Percentiles rank a stretch among this genome's conserved stretches.
Evolutionary conservation across 1,140 invertebrate species (phyloP).

Genomic region (Acromyrmex charruanus): DNA sequence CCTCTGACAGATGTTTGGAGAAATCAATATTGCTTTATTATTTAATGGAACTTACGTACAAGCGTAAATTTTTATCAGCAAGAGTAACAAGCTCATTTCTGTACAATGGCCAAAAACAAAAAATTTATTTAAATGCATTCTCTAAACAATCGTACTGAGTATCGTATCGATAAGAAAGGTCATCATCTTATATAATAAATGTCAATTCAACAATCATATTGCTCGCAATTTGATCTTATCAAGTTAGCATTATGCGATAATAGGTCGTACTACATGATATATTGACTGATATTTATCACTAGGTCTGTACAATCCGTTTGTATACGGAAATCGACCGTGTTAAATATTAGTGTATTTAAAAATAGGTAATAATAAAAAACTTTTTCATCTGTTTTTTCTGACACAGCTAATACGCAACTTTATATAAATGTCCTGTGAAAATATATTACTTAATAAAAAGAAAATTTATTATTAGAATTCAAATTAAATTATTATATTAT

Average conservation of each 20-base stretch:
- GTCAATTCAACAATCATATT: conserved; percentile 43
- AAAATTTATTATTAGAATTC: not conserved
- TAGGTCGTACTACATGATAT: conserved; percentile 26
- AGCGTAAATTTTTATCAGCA: not conserved
- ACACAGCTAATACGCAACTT: not conserved
- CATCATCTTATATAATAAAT: conserved; percentile 48
- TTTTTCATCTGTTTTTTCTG: not conserved
- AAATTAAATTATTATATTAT: not conserved
- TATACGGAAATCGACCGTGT: conserved; percentile 6
- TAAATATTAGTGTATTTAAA: conserved; percentile 1
- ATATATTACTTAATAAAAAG: not conserved
- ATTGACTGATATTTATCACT: conserved; percentile 38
- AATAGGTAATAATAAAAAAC: not conserved
- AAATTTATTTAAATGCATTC: conserved; percentile 11
- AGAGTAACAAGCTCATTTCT: not conserved
- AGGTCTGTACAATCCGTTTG: not conserved
- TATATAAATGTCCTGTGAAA: not conserved
- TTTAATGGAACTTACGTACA: conserved; percentile 19
- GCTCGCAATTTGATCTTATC: conserved; percentile 25
- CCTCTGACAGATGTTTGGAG: not conserved
- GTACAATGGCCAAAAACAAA: not conserved
- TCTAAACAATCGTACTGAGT: not conserved
- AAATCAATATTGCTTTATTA: conserved; percentile 58
- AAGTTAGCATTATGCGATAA: conserved; percentile 26
- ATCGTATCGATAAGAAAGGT: conserved; percentile 27